Percentiles rank a stretch among this genome's conserved stretches.
Evolutionary conservation across 23 tunicate species (phyloP).

Genomic region (Halocynthia aurantium): DNA sequence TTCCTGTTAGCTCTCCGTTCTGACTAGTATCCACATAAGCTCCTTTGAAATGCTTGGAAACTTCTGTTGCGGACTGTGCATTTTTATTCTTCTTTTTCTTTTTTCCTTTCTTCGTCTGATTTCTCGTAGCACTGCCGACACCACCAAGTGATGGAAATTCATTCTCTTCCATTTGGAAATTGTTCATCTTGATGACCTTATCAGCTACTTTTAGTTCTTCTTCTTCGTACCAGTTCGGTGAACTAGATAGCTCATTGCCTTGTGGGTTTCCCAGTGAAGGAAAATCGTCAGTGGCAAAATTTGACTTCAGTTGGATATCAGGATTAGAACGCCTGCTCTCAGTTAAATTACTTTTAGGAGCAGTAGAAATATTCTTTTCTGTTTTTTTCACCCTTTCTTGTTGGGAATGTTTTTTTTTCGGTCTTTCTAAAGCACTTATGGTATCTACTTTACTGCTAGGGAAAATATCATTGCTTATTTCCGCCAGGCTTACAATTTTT

Average conservation of each 20-base stretch:
- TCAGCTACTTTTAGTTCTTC: not conserved
- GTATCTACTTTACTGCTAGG: constrained; percentile 1
- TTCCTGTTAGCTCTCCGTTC: no score
- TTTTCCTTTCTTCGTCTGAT: not conserved
- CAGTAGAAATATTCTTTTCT: no score
- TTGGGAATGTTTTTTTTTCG: no score
- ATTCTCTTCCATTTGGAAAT: constrained; percentile 1
- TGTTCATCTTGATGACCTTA: not conserved
- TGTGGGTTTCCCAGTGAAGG: not conserved
- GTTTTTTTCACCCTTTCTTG: no score
- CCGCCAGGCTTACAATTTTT: not conserved
- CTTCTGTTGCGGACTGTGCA: not conserved
- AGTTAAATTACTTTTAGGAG: no score
- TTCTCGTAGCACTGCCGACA: not conserved
- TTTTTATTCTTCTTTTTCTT: constrained; percentile 18
- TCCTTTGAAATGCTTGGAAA: constrained; percentile 16
- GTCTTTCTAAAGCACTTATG: no score
- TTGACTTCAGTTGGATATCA: not conserved
- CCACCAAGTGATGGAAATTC: constrained; percentile 9
- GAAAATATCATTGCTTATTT: constrained; percentile 19
- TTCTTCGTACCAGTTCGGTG: constrained; percentile 18
- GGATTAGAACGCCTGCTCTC: no score
- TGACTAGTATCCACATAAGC: not conserved
- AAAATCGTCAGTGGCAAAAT: not conserved
- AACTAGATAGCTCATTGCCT: not conserved